phyloP scores from a whole-genome alignment of 2,113 vertebrate genomes.

The Serranochromis macrocephalus region DNA sequence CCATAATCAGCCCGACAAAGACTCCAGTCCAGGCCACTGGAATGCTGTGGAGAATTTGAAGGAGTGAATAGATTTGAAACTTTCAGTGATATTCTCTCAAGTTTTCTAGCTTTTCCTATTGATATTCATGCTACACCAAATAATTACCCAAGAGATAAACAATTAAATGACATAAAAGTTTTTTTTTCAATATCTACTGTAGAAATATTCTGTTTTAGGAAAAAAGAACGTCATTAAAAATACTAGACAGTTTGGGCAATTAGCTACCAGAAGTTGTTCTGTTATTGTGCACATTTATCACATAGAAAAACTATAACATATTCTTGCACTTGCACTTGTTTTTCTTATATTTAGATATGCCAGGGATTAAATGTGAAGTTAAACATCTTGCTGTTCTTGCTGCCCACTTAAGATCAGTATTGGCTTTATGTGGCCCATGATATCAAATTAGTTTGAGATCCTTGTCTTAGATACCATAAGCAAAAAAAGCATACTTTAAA shows the following conservation, averaged over 20 bases:
- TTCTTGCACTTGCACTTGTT: not conserved
- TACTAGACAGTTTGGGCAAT: not conserved
- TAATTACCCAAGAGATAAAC: not conserved
- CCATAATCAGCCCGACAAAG: not conserved
- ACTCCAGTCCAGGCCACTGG: not conserved
- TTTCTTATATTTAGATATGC: not conserved
- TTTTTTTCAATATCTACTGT: not conserved
- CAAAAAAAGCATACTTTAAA: not conserved
- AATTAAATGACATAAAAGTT: not conserved
- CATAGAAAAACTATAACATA: not conserved
- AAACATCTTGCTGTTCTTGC: not conserved
- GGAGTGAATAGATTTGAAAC: not conserved
- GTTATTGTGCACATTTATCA: not conserved
- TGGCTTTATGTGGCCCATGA: not conserved
- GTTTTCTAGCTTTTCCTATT: not conserved
- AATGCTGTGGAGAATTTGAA: not conserved
- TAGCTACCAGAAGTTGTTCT: not conserved
- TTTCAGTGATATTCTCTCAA: not conserved
- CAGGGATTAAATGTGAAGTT: not conserved
- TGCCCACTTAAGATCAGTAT: not conserved
- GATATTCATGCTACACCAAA: not conserved
- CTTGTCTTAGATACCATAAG: not conserved
- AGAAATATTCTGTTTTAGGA: not conserved
- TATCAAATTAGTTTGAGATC: not conserved
- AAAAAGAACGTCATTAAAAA: not conserved